Percentiles rank a stretch among this genome's conserved stretches.
Conservation (phyloP, 2,113 vertebrate genomes). For the Phylloscopus trochiloides region DNA sequence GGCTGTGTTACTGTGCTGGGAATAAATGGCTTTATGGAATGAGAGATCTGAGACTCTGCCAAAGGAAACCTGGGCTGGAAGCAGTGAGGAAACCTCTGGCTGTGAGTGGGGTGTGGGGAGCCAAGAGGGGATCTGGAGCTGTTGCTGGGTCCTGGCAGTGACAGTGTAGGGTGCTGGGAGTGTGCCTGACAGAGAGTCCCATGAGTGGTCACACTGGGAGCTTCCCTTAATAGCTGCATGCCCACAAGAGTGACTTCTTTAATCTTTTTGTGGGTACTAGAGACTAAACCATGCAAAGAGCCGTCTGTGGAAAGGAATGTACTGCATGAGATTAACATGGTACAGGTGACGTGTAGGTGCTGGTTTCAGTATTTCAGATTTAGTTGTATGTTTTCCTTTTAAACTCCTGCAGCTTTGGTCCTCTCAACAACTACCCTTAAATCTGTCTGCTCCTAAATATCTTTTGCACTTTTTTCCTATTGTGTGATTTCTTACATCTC, state of each 20-base stretch:
- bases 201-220: neutral
- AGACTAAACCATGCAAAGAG: neutral
- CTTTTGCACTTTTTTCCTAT: neutral
- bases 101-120: neutral
- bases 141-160: neutral
- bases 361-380: neutral
- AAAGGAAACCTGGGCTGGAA: neutral
- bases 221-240: neutral
- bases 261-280: neutral
- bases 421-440: neutral
- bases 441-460: neutral
- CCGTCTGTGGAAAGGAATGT: neutral
- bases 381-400: neutral
- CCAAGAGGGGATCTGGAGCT: neutral
- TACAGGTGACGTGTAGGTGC: neutral
- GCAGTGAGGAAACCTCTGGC: neutral
- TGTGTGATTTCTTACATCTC: neutral
- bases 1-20: neutral
- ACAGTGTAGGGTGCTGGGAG: neutral
- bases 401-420: neutral
- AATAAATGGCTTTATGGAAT: neutral
- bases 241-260: neutral
- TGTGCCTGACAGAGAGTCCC: neutral
- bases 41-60: neutral
- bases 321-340: neutral